These are phyloP conservation scores for Drosophila merina DNA, from an alignment of 2,888 invertebrate genomes.

Conservation along the genomic window DNA sequence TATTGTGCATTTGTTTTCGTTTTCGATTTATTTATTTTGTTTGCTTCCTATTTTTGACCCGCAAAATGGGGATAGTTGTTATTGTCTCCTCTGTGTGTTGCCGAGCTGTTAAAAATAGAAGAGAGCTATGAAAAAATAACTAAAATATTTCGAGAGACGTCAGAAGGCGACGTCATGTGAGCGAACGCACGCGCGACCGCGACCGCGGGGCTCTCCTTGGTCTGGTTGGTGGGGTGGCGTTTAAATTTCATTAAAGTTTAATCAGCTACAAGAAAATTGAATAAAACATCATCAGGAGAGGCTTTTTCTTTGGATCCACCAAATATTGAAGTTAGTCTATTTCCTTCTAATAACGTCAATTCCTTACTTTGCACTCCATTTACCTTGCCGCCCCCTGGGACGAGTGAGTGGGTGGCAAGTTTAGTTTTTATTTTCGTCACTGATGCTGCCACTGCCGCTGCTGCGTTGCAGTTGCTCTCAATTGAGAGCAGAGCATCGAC, in stretches of 20 bases:
- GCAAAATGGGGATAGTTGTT: conserved; percentile 7
- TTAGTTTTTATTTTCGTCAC: conserved; percentile 1
- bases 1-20: conserved; percentile 56
- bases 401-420: not conserved
- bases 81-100: conserved; percentile 19
- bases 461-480: conserved; percentile 31
- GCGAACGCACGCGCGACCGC: not conserved
- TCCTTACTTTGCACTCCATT: conserved; percentile 26
- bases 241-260: not conserved
- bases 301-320: too few relatives aligned
- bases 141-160: not conserved
- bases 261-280: not conserved
- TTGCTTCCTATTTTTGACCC: conserved; percentile 62
- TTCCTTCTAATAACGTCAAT: too few relatives aligned
- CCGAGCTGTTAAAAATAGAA: conserved; percentile 48
- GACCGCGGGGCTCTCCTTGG: too few relatives aligned
- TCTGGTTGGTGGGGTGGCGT: not conserved
- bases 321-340: too few relatives aligned
- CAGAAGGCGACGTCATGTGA: not conserved
- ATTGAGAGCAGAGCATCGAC: conserved; percentile 25
- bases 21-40: conserved; percentile 42
- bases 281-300: too few relatives aligned
- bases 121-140: not conserved
- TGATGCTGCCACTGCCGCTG: conserved; percentile 2
- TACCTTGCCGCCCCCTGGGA: not conserved